A percentile compares a stretch with the other conserved stretches of the same genome.
phyloP scores from a whole-genome alignment of 1,140 invertebrate genomes.

The Brachionus rotundiformis region DNA sequence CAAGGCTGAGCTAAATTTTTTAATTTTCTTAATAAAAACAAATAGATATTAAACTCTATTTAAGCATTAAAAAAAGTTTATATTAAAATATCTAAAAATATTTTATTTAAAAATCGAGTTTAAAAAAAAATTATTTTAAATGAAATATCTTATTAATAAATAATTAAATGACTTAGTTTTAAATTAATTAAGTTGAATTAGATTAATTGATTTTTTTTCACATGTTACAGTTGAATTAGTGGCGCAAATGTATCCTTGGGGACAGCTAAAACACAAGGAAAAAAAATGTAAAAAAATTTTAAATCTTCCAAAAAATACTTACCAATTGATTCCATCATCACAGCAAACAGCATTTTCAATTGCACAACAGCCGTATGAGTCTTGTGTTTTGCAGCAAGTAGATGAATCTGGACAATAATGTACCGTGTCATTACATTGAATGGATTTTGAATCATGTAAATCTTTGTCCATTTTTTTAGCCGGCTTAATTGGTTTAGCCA shows the following conservation, averaged over 20 bases:
- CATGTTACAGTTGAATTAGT: neutral
- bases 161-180: neutral
- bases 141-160: neutral
- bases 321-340: conserved; percentile 50
- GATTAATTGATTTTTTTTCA: conserved; percentile 1
- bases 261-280: neutral
- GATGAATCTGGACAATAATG: conserved; percentile 45
- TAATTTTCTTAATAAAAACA: too few species aligned
- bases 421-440: conserved; percentile 30
- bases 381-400: conserved; percentile 46
- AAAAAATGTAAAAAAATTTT: neutral
- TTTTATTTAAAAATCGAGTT: conserved; percentile 5
- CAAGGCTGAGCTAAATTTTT: too few species aligned
- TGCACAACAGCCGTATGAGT: conserved; percentile 31
- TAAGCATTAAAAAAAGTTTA: too few species aligned
- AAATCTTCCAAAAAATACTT: neutral
- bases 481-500: neutral
- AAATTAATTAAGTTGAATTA: neutral
- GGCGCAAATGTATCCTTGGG: conserved; percentile 10
- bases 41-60: conserved; percentile 38
- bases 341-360: conserved; percentile 47
- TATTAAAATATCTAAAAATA: neutral
- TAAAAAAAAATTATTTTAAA: conserved; percentile 4
- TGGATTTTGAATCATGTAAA: neutral
- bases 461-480: neutral